These are phyloP conservation scores for Clavelina lepadiformis DNA, from an alignment of 23 tunicate genomes.

Conservation along the genomic window DNA sequence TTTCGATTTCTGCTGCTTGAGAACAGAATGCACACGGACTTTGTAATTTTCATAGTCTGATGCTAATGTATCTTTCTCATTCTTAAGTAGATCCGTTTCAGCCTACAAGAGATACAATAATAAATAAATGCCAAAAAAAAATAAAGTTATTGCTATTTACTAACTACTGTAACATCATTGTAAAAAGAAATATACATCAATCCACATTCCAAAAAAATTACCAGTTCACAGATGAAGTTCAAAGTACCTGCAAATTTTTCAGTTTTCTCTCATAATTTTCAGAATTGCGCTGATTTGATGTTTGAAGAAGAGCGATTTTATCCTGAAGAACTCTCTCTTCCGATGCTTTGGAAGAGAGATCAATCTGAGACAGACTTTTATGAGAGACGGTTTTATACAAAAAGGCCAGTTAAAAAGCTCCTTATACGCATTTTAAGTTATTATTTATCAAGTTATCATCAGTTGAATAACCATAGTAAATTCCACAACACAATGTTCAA, in stretches of 20 bases:
- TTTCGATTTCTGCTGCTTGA: slow-evolving; percentile 82
- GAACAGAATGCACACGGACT: slow-evolving; percentile 77
- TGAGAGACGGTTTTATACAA: too few relatives aligned
- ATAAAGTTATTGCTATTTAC: background rate
- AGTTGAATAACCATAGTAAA: too few relatives aligned
- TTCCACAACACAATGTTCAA: too few relatives aligned
- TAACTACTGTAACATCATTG: background rate
- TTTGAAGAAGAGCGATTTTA: slow-evolving; percentile 20
- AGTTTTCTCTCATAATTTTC: slow-evolving; percentile 49
- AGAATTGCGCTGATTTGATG: slow-evolving; percentile 8
- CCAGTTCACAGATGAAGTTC: background rate
- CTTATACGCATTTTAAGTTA: too few relatives aligned
- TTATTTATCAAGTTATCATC: too few relatives aligned
- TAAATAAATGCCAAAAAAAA: too few relatives aligned
- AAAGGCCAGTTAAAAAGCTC: too few relatives aligned
- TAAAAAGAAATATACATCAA: background rate
- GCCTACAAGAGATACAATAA: slow-evolving; percentile 3
- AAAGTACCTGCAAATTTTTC: slow-evolving; percentile 25
- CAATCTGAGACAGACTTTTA: slow-evolving; percentile 60
- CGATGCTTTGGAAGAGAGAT: slow-evolving; percentile 34
- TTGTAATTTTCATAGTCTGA: slow-evolving; percentile 80
- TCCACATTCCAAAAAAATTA: too few relatives aligned
- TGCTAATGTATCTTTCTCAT: slow-evolving; percentile 40
- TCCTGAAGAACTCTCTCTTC: slow-evolving; percentile 48
- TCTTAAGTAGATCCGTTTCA: background rate